Percentiles rank a stretch among this genome's conserved stretches.
phyloP scores from a whole-genome alignment of 2,113 vertebrate genomes.

The Atractosteus spatula region DNA sequence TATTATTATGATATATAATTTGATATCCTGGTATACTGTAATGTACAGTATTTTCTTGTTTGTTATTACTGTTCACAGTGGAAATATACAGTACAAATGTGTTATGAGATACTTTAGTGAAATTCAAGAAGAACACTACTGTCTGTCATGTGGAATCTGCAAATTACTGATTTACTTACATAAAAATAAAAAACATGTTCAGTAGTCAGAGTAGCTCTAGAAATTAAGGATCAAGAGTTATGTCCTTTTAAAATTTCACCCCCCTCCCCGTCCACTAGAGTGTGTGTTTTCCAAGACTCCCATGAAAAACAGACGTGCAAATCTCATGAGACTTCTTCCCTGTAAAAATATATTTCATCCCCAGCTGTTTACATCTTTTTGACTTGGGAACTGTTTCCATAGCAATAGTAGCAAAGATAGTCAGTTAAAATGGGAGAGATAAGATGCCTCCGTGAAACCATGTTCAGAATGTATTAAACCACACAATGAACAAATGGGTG shows the following conservation, averaged over 20 bases:
- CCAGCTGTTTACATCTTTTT: slow-evolving; percentile 53
- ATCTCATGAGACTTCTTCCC: slow-evolving; percentile 16
- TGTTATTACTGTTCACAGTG: no score
- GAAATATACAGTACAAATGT: no score
- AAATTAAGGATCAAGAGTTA: slow-evolving; percentile 41
- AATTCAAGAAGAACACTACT: no score
- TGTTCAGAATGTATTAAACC: no score
- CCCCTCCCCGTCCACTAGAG: not conserved
- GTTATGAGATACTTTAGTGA: no score
- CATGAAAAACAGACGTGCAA: not conserved
- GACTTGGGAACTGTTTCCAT: slow-evolving; percentile 60
- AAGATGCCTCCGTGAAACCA: not conserved
- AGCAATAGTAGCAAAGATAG: slow-evolving; percentile 55
- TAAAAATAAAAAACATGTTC: not conserved
- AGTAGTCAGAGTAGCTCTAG: slow-evolving; percentile 13
- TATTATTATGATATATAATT: no score
- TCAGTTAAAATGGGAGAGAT: slow-evolving; percentile 9
- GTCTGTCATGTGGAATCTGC: no score
- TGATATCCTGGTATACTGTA: no score
- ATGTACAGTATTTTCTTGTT: no score
- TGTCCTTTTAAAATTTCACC: slow-evolving; percentile 21
- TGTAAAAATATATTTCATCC: slow-evolving; percentile 26
- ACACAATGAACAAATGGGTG: no score
- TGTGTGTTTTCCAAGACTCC: slow-evolving; percentile 14
- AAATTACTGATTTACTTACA: no score